Evolutionary conservation across 2,888 invertebrate species (phyloP), one percentile per base, ranked within the genome.

Genomic region (Venusia cambrica): DNA sequence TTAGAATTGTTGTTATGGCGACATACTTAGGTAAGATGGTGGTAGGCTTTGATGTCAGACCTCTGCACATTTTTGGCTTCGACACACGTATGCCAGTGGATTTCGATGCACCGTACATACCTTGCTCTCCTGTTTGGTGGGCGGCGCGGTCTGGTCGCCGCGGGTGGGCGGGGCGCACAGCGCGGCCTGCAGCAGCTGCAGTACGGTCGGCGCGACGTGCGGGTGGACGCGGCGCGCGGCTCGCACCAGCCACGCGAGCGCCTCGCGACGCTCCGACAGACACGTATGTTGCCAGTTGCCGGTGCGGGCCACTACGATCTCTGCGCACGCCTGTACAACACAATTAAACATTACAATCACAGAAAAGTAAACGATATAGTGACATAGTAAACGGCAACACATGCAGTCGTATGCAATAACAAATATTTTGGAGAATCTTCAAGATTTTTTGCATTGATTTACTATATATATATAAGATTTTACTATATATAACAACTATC

Each of bases 271-370:
- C 58, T 94, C 92, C 15, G 90, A 89, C 1, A 90, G 74, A 63
- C 97, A 97, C 70, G 94, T 95, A 63, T 93, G 90, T 75, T 98
- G 98, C 98, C 98, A 99, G 85, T 98, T 98, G 51, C 94, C 93
- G 0, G 97, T 96, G 31, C 98, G 92, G 30, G 93, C 92, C 29
- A 93, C 91, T 15, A 97, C 97, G 37, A 98, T 95, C 74, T 99
- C 98, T 28, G 95, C 92, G 58, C 98, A 97, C 2, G 95, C 93
- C 73, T 88, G 51, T n/a, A n/a, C 0, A 4, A n/a, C 6, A 5
- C 3, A 10, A 24, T 2, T n/a, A 12, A 8, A n/a, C 21, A 20
- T 8, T 15, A n/a, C 4, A 11, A n/a, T 21, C 10, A 20, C 3
- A 14, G 5, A 17, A 13, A 9, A 11, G 4, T 18, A 5, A 3